Percentiles rank a stretch among this genome's conserved stretches.
Conservation (phyloP, 2,113 vertebrate genomes). For the Bostrychus sinensis region DNA sequence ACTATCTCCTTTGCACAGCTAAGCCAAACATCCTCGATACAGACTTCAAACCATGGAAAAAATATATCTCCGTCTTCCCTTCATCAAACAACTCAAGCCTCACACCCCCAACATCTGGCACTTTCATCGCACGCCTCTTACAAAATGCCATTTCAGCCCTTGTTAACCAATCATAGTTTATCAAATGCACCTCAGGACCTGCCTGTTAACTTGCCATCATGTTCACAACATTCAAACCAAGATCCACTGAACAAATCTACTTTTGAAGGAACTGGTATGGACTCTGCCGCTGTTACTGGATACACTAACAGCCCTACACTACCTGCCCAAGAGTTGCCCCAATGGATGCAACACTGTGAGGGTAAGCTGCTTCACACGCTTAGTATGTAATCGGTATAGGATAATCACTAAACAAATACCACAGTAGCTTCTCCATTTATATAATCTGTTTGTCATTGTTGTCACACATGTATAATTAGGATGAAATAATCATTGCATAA, state of each 20-base stretch:
- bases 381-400: neutral
- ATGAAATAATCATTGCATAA: too few relatives aligned
- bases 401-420: too few relatives aligned
- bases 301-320: conserved; percentile 5
- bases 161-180: conserved; percentile 14
- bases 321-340: conserved; percentile 20
- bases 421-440: too few relatives aligned
- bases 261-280: neutral
- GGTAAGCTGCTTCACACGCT: conserved; percentile 25
- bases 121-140: neutral
- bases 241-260: neutral
- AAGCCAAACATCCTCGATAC: conserved; percentile 2
- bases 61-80: neutral
- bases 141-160: conserved; percentile 18
- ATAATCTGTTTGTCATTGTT: too few relatives aligned
- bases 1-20: conserved; percentile 36
- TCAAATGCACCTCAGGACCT: conserved; percentile 23
- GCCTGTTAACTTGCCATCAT: conserved; percentile 6
- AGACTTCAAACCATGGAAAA: conserved; percentile 13
- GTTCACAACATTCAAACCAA: conserved; percentile 6
- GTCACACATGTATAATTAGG: too few relatives aligned
- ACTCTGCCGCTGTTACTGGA: neutral
- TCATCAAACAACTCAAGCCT: conserved; percentile 21
- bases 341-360: conserved; percentile 24
- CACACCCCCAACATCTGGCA: conserved; percentile 5